These are phyloP conservation scores for Hybognathus amarus DNA, from an alignment of 2,797 vertebrate species.

Conservation along the genomic window DNA sequence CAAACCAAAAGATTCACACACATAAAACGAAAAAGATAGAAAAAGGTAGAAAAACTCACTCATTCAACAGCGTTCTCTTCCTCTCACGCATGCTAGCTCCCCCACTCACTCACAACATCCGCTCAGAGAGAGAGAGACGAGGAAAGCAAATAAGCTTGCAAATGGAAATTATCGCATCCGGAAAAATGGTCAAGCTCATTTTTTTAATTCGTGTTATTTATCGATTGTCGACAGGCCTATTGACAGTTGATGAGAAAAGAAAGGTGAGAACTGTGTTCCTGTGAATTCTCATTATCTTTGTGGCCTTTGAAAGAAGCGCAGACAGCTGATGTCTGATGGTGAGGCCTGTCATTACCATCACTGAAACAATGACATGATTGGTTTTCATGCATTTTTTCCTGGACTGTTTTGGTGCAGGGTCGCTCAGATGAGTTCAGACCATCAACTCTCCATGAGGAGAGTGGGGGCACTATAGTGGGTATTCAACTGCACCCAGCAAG, in stretches of 20 bases:
- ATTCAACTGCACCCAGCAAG: slow-evolving; percentile 78
- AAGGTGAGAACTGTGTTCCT: slow-evolving; percentile 68
- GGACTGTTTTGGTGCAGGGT: slow-evolving; percentile 74
- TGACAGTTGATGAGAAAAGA: slow-evolving; percentile 33
- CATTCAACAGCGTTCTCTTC: too few species aligned
- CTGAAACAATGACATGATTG: slow-evolving; percentile 75
- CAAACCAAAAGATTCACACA: too few species aligned
- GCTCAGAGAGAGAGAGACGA: too few species aligned
- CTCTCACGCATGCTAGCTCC: too few species aligned
- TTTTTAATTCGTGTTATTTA: too few species aligned
- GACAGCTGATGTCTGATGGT: slow-evolving; percentile 70
- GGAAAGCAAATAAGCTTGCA: too few species aligned
- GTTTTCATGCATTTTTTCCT: slow-evolving; percentile 82
- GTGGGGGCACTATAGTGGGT: slow-evolving; percentile 69
- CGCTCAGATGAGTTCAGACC: slow-evolving; percentile 53
- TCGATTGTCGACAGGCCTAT: too few species aligned
- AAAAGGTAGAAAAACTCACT: too few species aligned
- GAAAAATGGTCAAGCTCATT: too few species aligned
- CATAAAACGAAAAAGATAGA: too few species aligned
- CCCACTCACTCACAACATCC: too few species aligned
- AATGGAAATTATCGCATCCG: too few species aligned
- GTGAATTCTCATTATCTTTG: slow-evolving; percentile 74
- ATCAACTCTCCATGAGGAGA: slow-evolving; percentile 44
- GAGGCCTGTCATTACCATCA: slow-evolving; percentile 73
- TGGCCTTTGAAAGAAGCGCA: slow-evolving; percentile 68